Evolutionary conservation across 1,140 invertebrate species (phyloP), one percentile per base, ranked within the genome.

Genomic region (Lordiphosa clarofinis): DNA sequence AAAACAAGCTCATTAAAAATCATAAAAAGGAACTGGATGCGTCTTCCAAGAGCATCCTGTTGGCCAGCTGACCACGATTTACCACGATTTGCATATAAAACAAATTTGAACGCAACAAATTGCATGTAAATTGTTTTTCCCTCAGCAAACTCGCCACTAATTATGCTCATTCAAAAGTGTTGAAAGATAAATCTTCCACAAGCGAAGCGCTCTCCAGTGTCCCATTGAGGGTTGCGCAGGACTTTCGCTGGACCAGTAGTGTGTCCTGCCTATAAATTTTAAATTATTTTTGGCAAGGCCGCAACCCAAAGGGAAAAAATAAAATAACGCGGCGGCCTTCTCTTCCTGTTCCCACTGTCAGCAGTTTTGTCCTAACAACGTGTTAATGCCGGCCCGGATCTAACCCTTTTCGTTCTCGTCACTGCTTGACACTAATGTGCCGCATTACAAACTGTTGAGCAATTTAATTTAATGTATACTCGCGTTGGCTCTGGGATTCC

Each of bases 391-490:
- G 42, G 55, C 54, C 39, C 64, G 35, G 65, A 38, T 81, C 62
- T 68, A 82, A 76, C 68, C 75, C 81, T 81, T 76, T 67, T 35
- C 42, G 38, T 59, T 40, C 52, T 81, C 79, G 76, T 81, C 76
- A 86, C 40, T 48, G 78, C 72, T 55, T 82, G 81, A 87, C 84
- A 87, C 84, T 87, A 87, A 87, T 87, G 84, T 84, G 67, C 84
- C 84, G 84, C 84, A 87, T 87, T 87, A 87, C 84, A 87, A 87
- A 87, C 86, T 87, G 84, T 87, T 84, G 75, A 87, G 84, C 84
- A 87, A 87, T 87, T 87, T 84, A 87, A 84, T 84, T 87, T 87
- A 87, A 87, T 87, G 84, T 70, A 43, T 33, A 59, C 46, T 74
- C 40, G 36, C 13, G 33, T 10, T 48, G 33, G 44, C 56, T 38